phyloP scores from a whole-genome alignment of 2,113 vertebrate species.

The Microtus pennsylvanicus region DNA sequence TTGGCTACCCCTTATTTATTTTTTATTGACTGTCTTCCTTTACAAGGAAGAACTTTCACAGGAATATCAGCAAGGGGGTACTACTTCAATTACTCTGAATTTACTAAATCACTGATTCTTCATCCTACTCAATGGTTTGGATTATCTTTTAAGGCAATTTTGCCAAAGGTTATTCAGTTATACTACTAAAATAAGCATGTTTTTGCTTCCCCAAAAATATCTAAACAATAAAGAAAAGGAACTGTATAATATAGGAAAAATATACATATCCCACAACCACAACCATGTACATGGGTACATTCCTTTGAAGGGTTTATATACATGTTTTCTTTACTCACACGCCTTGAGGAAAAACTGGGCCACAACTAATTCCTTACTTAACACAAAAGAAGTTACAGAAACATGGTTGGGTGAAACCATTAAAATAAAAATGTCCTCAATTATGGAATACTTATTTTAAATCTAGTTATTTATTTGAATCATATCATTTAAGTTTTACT shows the following conservation, averaged over 20 bases:
- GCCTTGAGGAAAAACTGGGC: not conserved
- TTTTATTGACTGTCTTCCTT: not conserved
- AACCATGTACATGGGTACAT: not conserved
- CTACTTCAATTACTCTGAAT: not conserved
- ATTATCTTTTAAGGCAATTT: slow-evolving; percentile 36
- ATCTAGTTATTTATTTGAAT: not conserved
- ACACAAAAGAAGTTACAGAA: not conserved
- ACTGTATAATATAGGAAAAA: not conserved
- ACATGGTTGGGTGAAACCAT: not conserved
- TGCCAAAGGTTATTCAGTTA: slow-evolving; percentile 3
- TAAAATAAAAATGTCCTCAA: not conserved
- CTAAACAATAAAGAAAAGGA: slow-evolving; percentile 20
- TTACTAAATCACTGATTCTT: slow-evolving; percentile 40
- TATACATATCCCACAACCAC: not conserved
- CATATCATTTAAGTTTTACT: not conserved
- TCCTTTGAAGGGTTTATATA: slow-evolving; percentile 36
- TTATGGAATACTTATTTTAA: not conserved
- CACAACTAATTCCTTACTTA: not conserved
- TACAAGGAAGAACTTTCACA: not conserved
- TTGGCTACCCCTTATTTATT: not conserved
- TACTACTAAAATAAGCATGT: slow-evolving; percentile 8
- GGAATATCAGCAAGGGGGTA: not conserved
- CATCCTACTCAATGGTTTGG: slow-evolving; percentile 7
- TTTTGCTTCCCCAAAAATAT: slow-evolving; percentile 1
- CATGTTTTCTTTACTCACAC: not conserved